Evolutionary conservation across 2,797 vertebrate genomes (phyloP).

Genomic region (Poecilia velifera): DNA sequence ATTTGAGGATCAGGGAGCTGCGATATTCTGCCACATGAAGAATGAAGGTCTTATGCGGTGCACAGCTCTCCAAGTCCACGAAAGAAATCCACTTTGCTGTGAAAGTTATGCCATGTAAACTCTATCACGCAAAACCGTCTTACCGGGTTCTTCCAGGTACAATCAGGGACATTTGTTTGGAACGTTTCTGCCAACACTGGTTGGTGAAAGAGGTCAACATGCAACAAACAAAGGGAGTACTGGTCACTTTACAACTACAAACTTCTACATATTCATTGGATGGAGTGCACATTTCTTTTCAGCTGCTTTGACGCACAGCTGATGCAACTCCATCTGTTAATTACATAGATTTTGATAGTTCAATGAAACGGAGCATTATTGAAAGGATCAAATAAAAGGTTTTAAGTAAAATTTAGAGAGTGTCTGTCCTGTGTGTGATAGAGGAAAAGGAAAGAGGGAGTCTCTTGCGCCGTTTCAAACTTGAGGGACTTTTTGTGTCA

Average conservation of each 20-base stretch:
- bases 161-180: background rate
- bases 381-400: background rate
- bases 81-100: background rate
- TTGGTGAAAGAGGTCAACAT: background rate
- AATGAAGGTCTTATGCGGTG: background rate
- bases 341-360: background rate
- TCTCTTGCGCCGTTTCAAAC: constrained; percentile 49
- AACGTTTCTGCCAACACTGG: background rate
- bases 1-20: background rate
- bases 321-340: background rate
- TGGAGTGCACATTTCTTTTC: background rate
- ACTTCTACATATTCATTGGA: background rate
- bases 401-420: constrained; percentile 3
- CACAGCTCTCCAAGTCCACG: background rate
- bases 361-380: background rate
- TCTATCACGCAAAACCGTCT: background rate
- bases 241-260: background rate
- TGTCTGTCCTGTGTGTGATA: constrained; percentile 20
- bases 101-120: background rate
- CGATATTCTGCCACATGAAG: background rate
- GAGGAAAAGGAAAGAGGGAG: constrained; percentile 24
- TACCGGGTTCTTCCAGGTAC: background rate
- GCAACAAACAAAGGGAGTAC: background rate
- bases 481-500: constrained; percentile 70
- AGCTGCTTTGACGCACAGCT: background rate